Evolutionary conservation across 2,113 vertebrate species (phyloP), one percentile per base, ranked within the genome.

Genomic region (Phylloscopus trochilus): DNA sequence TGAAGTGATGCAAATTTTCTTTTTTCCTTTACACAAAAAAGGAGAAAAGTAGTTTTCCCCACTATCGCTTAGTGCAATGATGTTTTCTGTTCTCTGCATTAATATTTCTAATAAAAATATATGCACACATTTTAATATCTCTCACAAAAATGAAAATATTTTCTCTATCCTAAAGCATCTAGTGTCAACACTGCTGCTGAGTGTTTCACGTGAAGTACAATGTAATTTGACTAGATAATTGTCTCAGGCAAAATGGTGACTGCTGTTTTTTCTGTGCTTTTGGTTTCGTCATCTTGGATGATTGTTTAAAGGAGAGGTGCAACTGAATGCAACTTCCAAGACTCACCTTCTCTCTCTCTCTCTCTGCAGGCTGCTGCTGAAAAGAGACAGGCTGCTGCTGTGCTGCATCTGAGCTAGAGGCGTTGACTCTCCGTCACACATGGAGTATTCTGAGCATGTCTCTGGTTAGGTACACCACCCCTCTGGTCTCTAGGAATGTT

Each of bases 231-330:
- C 64, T 80, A 93, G 33, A 70, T 90, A 70, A 93, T 95, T 59
- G 87, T 80, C 63, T 83, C 0, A 0, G 72, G 51, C 67, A 41
- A 93, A 74, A 92, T 60, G 64, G 72, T 1, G 15, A 58, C 77
- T 67, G 79, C 59, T 60, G 58, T 86, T 87, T 93, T 58, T 58
- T 35, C 43, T 67, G 37, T 76, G 79, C 84, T 90, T 86, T 33
- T 78, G 89, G 89, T 93, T 83, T 92, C 69, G 83, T 52, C 53
- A 52, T 51, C 84, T 95, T 53, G 95, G 82, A 85, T 87, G 70
- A 52, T 28, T 91, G 35, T 85, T 83, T 76, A 58, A 95, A 91
- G 78, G n/a, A 78, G 76, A 92, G 73, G 68, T 81, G 67, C 59
- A 68, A 53, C 10, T 81, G 72, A 83, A 39, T 56, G 15, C 90